A percentile compares a stretch with the other conserved stretches of the same genome.
These are phyloP conservation scores for Drosophila mercatorum DNA, from an alignment of 2,888 invertebrate species.

Conservation along the genomic window DNA sequence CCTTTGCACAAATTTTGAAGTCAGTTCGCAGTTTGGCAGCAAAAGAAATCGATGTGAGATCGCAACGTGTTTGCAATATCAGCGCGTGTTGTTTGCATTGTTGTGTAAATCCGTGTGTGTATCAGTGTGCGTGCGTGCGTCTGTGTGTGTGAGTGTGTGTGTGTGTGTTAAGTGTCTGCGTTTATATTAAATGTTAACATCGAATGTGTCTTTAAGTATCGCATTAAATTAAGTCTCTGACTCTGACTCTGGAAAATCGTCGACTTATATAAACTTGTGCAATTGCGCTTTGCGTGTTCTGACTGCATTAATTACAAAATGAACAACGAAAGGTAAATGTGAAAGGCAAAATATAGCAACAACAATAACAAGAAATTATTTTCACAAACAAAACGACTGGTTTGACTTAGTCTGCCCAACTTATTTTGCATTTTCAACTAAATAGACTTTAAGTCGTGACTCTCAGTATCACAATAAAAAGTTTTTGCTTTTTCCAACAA, in stretches of 20 bases:
- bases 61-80: constrained; percentile 14
- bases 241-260: constrained; percentile 20
- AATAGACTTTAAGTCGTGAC: constrained; percentile 41
- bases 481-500: constrained; percentile 7
- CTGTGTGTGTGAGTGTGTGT: constrained; percentile 12
- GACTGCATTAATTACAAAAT: constrained; percentile 58
- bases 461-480: background rate
- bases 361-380: constrained; percentile 19
- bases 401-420: constrained; percentile 15
- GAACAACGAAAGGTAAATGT: constrained; percentile 65
- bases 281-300: constrained; percentile 39
- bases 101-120: constrained; percentile 9
- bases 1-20: constrained; percentile 31
- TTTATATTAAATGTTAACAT: constrained; percentile 22
- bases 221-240: constrained; percentile 41
- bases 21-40: constrained; percentile 61
- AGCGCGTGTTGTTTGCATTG: constrained; percentile 25
- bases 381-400: constrained; percentile 25
- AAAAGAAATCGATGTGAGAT: constrained; percentile 45
- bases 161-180: constrained; percentile 17
- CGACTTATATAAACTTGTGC: constrained; percentile 52
- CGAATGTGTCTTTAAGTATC: constrained; percentile 30
- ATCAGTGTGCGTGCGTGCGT: background rate
- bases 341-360: constrained; percentile 8
- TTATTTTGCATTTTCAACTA: constrained; percentile 16